Conservation (phyloP, 1,140 invertebrate species). For the Melipona quadrifasciata region DNA sequence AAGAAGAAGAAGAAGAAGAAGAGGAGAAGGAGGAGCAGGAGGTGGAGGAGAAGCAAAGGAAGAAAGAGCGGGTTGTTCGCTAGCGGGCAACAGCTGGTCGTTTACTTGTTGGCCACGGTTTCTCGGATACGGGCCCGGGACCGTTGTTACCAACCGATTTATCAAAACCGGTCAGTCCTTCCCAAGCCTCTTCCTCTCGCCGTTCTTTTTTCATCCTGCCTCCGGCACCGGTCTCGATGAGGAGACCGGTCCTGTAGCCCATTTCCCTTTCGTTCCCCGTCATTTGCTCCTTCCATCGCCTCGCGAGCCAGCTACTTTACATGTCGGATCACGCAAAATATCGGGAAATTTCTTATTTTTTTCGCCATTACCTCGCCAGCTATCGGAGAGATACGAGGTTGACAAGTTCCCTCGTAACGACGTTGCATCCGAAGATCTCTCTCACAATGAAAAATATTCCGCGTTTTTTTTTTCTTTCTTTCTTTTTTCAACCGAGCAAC, state of each 20-base stretch:
- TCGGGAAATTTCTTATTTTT: neutral
- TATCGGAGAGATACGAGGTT: neutral
- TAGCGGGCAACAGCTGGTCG: constrained; percentile 69
- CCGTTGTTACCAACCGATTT: constrained; percentile 73
- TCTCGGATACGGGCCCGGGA: constrained; percentile 46
- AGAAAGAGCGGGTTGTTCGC: constrained; percentile 46
- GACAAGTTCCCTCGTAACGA: neutral
- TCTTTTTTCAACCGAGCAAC: neutral
- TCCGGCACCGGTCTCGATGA: neutral
- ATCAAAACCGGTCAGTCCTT: constrained; percentile 67
- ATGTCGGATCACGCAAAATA: neutral
- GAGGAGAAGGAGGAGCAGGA: neutral
- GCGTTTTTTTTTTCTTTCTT: neutral
- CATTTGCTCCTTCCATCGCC: neutral
- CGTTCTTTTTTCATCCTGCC: constrained; percentile 34
- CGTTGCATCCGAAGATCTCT: neutral
- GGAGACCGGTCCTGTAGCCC: constrained; percentile 52
- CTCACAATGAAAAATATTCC: neutral
- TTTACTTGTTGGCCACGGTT: constrained; percentile 59
- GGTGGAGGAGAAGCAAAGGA: neutral
- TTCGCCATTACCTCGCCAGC: neutral
- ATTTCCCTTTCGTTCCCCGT: constrained; percentile 60
- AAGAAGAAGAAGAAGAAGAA: neutral
- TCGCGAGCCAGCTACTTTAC: neutral
- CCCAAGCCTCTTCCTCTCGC: constrained; percentile 10